A percentile compares a stretch with the other conserved stretches of the same genome.
phyloP scores from a whole-genome alignment of 2,888 invertebrate genomes.

The Ormyrus nitidulus region DNA sequence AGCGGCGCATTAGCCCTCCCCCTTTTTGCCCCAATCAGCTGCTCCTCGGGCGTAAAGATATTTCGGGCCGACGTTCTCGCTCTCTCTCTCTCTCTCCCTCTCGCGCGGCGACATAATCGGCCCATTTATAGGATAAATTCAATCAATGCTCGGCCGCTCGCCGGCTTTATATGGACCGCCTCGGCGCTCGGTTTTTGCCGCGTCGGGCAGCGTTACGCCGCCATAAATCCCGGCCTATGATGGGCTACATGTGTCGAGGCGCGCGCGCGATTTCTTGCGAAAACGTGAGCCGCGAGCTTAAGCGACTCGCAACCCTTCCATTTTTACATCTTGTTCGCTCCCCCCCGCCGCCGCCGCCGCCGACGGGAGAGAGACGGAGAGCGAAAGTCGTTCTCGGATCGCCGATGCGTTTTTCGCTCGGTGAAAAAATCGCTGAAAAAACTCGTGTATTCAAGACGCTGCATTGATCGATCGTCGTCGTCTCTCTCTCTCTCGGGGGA shows the following conservation, averaged over 20 bases:
- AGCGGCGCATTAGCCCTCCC: conserved; percentile 1
- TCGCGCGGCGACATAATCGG: conserved; percentile 58
- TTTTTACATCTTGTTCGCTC: not conserved
- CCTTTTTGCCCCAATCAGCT: not conserved
- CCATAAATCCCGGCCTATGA: conserved; percentile 74
- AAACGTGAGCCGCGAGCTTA: conserved; percentile 72
- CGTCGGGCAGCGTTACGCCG: conserved; percentile 4
- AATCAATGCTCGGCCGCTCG: conserved; percentile 63
- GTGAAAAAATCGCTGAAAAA: too few relatives aligned
- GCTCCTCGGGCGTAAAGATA: not conserved
- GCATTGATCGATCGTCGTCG: too few relatives aligned
- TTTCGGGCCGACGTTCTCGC: too few relatives aligned
- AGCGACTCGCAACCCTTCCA: conserved; percentile 58
- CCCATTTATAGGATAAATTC: conserved; percentile 72
- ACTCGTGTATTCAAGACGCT: too few relatives aligned
- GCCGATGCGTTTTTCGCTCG: too few relatives aligned
- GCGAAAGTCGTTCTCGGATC: conserved; percentile 23
- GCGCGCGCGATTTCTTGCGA: conserved; percentile 73
- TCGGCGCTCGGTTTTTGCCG: conserved; percentile 43
- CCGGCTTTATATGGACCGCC: conserved; percentile 52
- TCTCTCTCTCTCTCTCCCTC: not conserved
- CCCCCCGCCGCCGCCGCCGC: not conserved
- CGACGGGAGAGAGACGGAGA: not conserved
- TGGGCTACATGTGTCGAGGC: conserved; percentile 75
- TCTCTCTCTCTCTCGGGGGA: too few relatives aligned